phyloP scores from a whole-genome alignment of 2,888 invertebrate genomes.

The Branchinecta sandiegonensis region DNA sequence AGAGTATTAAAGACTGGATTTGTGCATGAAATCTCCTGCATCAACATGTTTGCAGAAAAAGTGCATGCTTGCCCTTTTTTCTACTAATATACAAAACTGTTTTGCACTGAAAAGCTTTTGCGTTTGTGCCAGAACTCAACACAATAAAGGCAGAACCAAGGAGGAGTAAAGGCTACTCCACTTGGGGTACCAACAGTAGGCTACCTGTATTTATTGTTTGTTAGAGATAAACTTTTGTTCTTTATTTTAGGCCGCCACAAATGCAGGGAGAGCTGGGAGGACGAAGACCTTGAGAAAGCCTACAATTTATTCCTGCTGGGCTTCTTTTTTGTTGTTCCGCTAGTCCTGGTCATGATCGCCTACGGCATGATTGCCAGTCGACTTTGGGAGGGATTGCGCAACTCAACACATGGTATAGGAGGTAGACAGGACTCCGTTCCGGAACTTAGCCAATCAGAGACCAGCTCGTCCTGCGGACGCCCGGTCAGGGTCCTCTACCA shows the following conservation, averaged over 20 bases:
- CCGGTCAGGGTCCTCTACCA: background rate
- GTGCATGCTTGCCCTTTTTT: no score
- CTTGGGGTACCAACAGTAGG: no score
- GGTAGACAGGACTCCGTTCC: background rate
- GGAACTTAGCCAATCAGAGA: background rate
- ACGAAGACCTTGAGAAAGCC: constrained; percentile 40
- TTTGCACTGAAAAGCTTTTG: no score
- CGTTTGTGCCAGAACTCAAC: no score
- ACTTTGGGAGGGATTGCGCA: constrained; percentile 36
- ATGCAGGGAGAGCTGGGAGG: constrained; percentile 47
- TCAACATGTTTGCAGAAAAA: no score
- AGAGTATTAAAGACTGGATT: no score
- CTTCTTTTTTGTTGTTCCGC: constrained; percentile 48
- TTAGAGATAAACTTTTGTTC: no score
- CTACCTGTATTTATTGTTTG: no score
- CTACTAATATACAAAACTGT: no score
- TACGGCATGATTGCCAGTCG: constrained; percentile 45
- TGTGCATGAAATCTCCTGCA: no score
- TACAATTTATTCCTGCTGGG: constrained; percentile 49
- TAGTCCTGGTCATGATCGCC: constrained; percentile 48
- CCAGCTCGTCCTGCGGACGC: background rate
- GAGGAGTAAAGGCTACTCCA: no score
- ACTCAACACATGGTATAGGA: constrained; percentile 23
- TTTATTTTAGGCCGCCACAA: constrained; percentile 42
- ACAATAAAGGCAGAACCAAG: no score